Evolutionary conservation across 2,888 invertebrate genomes (phyloP).

Genomic region (Hesperia comma): DNA sequence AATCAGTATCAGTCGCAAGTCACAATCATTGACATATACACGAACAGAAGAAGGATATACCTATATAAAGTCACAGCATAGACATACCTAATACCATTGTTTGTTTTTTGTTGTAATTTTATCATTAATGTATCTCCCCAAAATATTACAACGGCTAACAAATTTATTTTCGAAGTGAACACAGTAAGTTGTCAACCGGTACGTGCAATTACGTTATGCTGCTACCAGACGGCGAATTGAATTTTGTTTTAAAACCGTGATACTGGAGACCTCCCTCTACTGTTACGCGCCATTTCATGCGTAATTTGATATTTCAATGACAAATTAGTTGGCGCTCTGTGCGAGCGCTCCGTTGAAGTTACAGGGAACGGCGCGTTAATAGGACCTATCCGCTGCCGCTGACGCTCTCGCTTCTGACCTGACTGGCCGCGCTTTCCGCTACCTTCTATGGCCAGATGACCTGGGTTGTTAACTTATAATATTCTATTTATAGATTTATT

Average conservation of each 20-base stretch:
- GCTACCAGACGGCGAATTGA: constrained; percentile 67
- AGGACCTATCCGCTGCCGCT: constrained; percentile 43
- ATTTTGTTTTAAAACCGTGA: constrained; percentile 75
- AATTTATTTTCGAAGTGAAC: constrained; percentile 45
- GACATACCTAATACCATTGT: too few species aligned
- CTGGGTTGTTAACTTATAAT: background rate
- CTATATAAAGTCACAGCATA: too few species aligned
- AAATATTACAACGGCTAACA: background rate
- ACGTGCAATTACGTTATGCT: constrained; percentile 63
- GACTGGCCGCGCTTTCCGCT: constrained; percentile 34
- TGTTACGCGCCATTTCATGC: constrained; percentile 78
- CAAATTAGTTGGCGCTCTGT: constrained; percentile 77
- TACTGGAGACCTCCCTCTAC: constrained; percentile 64
- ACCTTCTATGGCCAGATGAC: background rate
- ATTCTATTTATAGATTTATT: background rate
- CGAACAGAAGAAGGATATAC: too few species aligned
- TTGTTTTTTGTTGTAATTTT: too few species aligned
- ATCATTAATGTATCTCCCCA: too few species aligned
- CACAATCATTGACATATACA: too few species aligned
- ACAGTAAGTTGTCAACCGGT: constrained; percentile 55
- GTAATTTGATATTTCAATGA: constrained; percentile 83
- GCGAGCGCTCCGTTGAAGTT: constrained; percentile 67
- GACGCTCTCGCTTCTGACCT: constrained; percentile 39
- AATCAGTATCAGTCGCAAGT: too few species aligned
- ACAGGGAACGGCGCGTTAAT: constrained; percentile 59